These are phyloP conservation scores for Acropternis orthonyx DNA, from an alignment of 2,797 vertebrate genomes.

Conservation along the genomic window DNA sequence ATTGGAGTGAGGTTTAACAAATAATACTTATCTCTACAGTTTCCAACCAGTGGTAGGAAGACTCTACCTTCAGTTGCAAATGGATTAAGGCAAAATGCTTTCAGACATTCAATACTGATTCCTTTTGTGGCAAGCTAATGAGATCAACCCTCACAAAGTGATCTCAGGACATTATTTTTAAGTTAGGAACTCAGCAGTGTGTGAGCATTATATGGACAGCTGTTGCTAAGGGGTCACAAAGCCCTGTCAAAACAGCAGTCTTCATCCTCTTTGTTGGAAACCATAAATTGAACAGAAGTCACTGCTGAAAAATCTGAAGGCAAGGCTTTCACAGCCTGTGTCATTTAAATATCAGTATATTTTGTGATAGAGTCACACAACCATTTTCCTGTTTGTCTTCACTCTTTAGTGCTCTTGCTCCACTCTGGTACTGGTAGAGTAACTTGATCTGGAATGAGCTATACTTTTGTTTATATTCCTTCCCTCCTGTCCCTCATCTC, in stretches of 20 bases:
- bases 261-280: background rate
- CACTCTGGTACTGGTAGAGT: background rate
- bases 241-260: background rate
- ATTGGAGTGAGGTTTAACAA: background rate
- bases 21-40: background rate
- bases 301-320: background rate
- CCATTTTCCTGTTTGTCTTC: background rate
- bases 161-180: slow-evolving; percentile 1
- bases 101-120: background rate
- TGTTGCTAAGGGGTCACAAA: background rate
- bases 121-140: slow-evolving; percentile 25
- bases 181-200: background rate
- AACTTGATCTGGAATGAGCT: background rate
- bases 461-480: background rate
- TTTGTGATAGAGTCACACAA: background rate
- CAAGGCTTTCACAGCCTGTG: background rate
- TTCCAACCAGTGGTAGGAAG: background rate
- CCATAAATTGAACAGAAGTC: background rate
- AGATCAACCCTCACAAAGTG: background rate
- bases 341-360: background rate
- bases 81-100: background rate
- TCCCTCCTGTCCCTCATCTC: fast-evolving
- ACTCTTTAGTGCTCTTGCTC: background rate
- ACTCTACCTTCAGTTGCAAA: background rate
- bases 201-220: background rate